These are phyloP conservation scores for Pelecanoides urinatrix DNA, from an alignment of 2,113 vertebrate species.

Conservation along the genomic window DNA sequence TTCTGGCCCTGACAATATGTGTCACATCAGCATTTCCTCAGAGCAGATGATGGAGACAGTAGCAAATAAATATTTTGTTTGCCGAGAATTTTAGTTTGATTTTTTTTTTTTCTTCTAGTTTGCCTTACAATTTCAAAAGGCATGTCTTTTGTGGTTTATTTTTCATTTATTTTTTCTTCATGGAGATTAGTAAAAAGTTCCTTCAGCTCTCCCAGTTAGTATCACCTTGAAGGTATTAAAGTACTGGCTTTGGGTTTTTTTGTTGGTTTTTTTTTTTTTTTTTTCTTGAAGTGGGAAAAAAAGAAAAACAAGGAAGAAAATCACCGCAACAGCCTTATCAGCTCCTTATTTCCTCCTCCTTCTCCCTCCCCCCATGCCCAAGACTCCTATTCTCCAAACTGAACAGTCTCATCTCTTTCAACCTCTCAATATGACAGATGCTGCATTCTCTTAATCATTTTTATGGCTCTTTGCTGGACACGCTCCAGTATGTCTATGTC, in stretches of 20 bases:
- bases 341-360: not conserved
- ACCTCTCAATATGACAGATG: not conserved
- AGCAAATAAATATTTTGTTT: not conserved
- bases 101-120: not conserved
- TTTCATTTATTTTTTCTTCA: not conserved
- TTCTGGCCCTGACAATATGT: not conserved
- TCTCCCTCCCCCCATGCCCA: fast-evolving
- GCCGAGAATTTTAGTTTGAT: not conserved
- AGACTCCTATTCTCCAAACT: not conserved
- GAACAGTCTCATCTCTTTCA: not conserved
- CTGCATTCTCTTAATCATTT: not conserved
- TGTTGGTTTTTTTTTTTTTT: too few relatives aligned
- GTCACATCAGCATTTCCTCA: not conserved
- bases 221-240: not conserved
- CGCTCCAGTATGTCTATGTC: fast-evolving
- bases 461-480: not conserved
- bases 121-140: not conserved
- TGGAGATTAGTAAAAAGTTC: not conserved
- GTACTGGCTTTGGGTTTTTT: not conserved
- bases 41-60: not conserved
- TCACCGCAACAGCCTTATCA: not conserved
- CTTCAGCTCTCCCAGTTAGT: not conserved
- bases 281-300: not conserved
- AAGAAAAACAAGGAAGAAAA: not conserved
- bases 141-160: not conserved